A percentile compares a stretch with the other conserved stretches of the same genome.
Evolutionary conservation across 2,888 invertebrate species (phyloP).

Genomic region (Agrochola lota): DNA sequence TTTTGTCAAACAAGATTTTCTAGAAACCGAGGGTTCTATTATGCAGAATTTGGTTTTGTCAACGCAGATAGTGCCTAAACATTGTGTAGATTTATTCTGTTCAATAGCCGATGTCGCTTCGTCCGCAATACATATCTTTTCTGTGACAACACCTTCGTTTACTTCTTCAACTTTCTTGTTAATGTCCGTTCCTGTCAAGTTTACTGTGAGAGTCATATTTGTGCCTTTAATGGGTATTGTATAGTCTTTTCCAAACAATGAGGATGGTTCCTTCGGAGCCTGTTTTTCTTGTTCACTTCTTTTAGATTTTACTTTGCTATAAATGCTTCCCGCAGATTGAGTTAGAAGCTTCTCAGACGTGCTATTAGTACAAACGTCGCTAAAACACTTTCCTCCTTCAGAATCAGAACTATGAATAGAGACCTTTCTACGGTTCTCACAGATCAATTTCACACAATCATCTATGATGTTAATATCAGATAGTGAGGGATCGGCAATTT

Average conservation of each 20-base stretch:
- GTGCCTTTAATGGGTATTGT: conserved; percentile 86
- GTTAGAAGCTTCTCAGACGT: conserved; percentile 48
- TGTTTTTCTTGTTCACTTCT: background rate
- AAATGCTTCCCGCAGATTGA: conserved; percentile 28
- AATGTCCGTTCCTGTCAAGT: conserved; percentile 68
- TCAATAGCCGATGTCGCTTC: conserved; percentile 76
- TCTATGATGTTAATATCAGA: conserved; percentile 81
- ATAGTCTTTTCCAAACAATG: conserved; percentile 65
- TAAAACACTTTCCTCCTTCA: conserved; percentile 48
- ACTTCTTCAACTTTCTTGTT: conserved; percentile 39
- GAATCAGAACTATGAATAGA: conserved; percentile 61
- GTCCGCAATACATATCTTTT: conserved; percentile 67
- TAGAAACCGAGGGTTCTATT: conserved; percentile 10
- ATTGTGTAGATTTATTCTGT: conserved; percentile 81
- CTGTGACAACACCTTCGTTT: conserved; percentile 71
- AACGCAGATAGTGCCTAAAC: conserved; percentile 50
- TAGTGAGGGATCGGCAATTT: conserved; percentile 82
- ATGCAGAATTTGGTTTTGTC: conserved; percentile 26
- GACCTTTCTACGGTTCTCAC: conserved; percentile 73
- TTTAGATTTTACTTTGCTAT: conserved; percentile 21
- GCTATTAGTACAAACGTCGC: conserved; percentile 55
- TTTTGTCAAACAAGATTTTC: conserved; percentile 25
- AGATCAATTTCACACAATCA: conserved; percentile 76
- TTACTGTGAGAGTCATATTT: conserved; percentile 84
- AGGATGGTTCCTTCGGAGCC: background rate